phyloP scores from a whole-genome alignment of 2,113 vertebrate genomes.

The Montifringilla adamsi region DNA sequence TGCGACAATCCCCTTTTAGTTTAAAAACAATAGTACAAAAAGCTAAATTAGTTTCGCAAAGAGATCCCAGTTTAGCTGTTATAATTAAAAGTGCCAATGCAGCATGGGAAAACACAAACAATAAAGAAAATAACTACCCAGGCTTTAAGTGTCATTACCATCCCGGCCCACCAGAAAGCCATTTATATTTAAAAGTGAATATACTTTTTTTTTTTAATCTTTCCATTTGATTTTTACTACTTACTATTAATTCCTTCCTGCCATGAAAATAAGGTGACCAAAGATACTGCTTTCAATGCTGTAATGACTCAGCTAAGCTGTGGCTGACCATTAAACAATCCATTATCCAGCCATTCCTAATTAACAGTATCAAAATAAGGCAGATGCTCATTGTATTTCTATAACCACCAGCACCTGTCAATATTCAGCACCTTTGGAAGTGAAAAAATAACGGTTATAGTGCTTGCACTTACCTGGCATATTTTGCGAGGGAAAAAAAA shows the following conservation, averaged over 20 bases:
- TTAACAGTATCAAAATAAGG: conserved; percentile 24
- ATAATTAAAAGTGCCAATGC: conserved; percentile 60
- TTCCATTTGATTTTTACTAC: conserved; percentile 27
- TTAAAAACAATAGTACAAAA: conserved; percentile 55
- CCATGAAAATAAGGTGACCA: conserved; percentile 12
- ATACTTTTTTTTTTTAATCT: background rate
- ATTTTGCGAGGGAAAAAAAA: background rate
- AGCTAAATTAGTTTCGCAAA: conserved; percentile 63
- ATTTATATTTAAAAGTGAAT: conserved; percentile 1
- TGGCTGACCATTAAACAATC: background rate
- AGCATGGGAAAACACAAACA: conserved; percentile 58
- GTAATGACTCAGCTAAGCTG: background rate
- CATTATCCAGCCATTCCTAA: background rate
- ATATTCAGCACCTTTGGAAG: conserved; percentile 29
- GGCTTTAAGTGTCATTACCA: background rate
- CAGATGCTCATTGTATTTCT: background rate
- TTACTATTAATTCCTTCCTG: conserved; percentile 15
- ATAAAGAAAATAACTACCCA: conserved; percentile 37
- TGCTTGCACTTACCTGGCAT: conserved; percentile 24
- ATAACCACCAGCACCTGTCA: conserved; percentile 37
- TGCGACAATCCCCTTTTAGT: conserved; percentile 62
- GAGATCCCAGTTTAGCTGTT: conserved; percentile 60
- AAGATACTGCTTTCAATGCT: background rate
- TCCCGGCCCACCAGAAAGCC: conserved; percentile 7
- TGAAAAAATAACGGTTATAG: conserved; percentile 6